Evolutionary conservation across 2,888 invertebrate species (phyloP).

Genomic region (Gisinianus flammeolus): DNA sequence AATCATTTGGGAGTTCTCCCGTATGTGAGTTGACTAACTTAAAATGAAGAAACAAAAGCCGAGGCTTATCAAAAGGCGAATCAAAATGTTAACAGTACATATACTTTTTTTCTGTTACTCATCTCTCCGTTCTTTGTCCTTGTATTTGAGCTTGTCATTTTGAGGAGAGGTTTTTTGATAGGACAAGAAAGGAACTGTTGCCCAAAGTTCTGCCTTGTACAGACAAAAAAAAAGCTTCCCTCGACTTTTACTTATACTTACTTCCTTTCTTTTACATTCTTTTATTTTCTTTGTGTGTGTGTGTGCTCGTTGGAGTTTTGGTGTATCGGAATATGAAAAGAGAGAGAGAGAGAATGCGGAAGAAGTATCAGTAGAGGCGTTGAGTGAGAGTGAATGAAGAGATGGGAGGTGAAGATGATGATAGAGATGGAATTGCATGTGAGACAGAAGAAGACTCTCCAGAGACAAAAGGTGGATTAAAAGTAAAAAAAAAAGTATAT

Average conservation of each 20-base stretch:
- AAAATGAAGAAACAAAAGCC: too few relatives aligned
- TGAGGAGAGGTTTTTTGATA: background rate
- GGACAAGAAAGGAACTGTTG: background rate
- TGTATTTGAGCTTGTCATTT: background rate
- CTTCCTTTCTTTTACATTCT: too few relatives aligned
- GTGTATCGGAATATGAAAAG: conserved; percentile 8
- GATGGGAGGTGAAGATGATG: conserved; percentile 23
- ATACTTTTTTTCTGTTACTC: too few relatives aligned
- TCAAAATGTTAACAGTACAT: too few relatives aligned
- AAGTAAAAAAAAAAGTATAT: conserved; percentile 13
- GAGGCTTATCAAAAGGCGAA: too few relatives aligned
- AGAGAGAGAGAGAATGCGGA: background rate
- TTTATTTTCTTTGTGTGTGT: too few relatives aligned
- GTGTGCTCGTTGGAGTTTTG: too few relatives aligned
- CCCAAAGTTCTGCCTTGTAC: background rate
- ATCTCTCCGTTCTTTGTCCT: background rate
- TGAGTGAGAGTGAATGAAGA: background rate
- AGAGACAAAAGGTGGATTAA: conserved; percentile 33
- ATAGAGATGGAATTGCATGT: conserved; percentile 26
- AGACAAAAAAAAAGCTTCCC: background rate
- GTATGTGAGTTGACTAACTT: too few relatives aligned
- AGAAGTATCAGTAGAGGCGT: background rate
- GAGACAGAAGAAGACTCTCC: conserved; percentile 28
- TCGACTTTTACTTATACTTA: too few relatives aligned
- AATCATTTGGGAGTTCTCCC: too few relatives aligned